A percentile compares a stretch with the other conserved stretches of the same genome.
Conservation (phyloP, 2,888 invertebrate species). For the Dorcus parallelipipedus region DNA sequence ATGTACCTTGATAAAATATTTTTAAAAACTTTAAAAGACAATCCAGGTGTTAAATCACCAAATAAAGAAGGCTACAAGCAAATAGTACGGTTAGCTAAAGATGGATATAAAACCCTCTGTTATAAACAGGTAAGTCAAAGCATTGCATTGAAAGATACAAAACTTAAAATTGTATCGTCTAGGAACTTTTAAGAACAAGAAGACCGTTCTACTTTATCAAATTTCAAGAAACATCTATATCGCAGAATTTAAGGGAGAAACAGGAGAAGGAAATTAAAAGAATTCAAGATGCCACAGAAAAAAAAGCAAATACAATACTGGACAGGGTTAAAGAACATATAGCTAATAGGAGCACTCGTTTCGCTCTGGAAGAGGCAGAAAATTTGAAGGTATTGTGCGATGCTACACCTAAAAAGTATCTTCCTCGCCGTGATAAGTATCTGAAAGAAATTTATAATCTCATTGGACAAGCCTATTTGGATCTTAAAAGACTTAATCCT, state of each 20-base stretch:
- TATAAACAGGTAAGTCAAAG: slow-evolving; percentile 40
- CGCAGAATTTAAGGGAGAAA: slow-evolving; percentile 37
- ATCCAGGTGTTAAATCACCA: slow-evolving; percentile 41
- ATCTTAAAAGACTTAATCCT: slow-evolving; percentile 45
- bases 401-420: slow-evolving; percentile 40
- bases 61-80: slow-evolving; percentile 41
- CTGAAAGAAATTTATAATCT: slow-evolving; percentile 45
- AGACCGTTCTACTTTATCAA: slow-evolving; percentile 50
- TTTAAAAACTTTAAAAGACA: slow-evolving; percentile 38
- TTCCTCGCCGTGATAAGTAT: slow-evolving; percentile 46
- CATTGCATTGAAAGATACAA: not conserved
- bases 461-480: slow-evolving; percentile 46
- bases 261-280: slow-evolving; percentile 37
- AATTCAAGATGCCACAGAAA: slow-evolving; percentile 38
- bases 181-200: slow-evolving; percentile 47
- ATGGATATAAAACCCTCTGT: slow-evolving; percentile 39
- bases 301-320: slow-evolving; percentile 46
- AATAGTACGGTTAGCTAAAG: slow-evolving; percentile 36
- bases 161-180: slow-evolving; percentile 1
- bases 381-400: slow-evolving; percentile 48
- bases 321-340: slow-evolving; percentile 38
- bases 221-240: slow-evolving; percentile 39
- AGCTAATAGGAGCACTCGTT: slow-evolving; percentile 25
- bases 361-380: slow-evolving; percentile 39
- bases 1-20: slow-evolving; percentile 50